phyloP scores from a whole-genome alignment of 2,113 vertebrate genomes.

The Raja brachyura region DNA sequence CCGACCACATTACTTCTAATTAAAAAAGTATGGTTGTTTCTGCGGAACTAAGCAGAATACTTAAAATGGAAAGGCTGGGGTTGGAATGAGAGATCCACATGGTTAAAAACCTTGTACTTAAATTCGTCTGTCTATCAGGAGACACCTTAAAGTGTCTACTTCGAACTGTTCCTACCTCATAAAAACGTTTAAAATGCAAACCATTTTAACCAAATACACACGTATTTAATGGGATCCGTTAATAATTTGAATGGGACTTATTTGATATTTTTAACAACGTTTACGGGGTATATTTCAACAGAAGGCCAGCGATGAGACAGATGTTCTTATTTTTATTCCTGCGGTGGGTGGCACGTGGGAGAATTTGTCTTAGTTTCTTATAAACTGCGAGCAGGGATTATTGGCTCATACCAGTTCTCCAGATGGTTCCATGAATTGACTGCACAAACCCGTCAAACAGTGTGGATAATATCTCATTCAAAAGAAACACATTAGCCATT shows the following conservation, averaged over 20 bases:
- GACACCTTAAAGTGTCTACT: background rate
- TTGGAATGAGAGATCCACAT: background rate
- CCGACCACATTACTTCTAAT: background rate
- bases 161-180: background rate
- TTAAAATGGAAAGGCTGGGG: background rate
- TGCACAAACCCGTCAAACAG: background rate
- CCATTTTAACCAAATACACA: background rate
- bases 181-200: background rate
- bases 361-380: slow-evolving; percentile 21
- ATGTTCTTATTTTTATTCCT: background rate
- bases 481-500: background rate
- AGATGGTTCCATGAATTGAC: slow-evolving; percentile 6
- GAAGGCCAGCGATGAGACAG: slow-evolving; percentile 11
- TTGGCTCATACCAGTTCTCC: slow-evolving; percentile 16
- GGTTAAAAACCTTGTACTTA: background rate
- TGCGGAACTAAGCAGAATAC: background rate
- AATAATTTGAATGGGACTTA: background rate
- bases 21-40: background rate
- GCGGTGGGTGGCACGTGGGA: slow-evolving; percentile 16
- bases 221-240: background rate
- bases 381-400: slow-evolving; percentile 21
- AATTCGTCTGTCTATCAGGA: background rate
- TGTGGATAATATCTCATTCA: slow-evolving; percentile 25
- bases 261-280: background rate
- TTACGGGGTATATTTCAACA: background rate